These are phyloP conservation scores for Castor canadensis DNA, from an alignment of 2,113 vertebrate genomes.

Conservation along the genomic window DNA sequence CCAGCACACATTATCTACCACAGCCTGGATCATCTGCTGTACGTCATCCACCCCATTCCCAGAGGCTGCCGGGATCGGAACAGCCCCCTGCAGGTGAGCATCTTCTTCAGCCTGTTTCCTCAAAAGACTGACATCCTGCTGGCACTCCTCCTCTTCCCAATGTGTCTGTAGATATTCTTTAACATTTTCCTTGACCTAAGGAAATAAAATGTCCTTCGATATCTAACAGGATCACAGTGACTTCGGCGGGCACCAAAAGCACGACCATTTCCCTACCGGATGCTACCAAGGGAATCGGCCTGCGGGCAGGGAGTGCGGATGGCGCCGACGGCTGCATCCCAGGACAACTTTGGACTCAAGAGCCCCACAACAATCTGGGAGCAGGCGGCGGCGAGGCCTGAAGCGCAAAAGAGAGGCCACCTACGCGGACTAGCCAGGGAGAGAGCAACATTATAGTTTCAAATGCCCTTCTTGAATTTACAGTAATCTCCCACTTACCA, in stretches of 20 bases:
- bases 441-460: neutral
- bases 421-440: too few species aligned
- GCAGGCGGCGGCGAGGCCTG: neutral
- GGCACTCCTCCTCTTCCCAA: slow-evolving; percentile 96
- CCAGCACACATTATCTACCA: slow-evolving; percentile 92
- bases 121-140: slow-evolving; percentile 91
- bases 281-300: neutral
- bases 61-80: slow-evolving; percentile 88
- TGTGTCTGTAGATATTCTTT: slow-evolving; percentile 92
- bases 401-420: fast-evolving
- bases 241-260: slow-evolving; percentile 86
- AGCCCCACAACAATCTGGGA: neutral
- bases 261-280: slow-evolving; percentile 86
- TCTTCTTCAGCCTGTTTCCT: slow-evolving; percentile 98
- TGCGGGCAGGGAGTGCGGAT: neutral
- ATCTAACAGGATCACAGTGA: slow-evolving; percentile 90
- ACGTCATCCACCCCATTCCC: slow-evolving; percentile 88
- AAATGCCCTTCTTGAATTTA: neutral
- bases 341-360: neutral
- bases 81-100: slow-evolving; percentile 87
- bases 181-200: slow-evolving; percentile 93
- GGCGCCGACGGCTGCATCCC: neutral
- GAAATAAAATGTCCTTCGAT: slow-evolving; percentile 96
- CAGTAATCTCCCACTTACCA: neutral
- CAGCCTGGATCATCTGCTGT: slow-evolving; percentile 90